These are phyloP conservation scores for Microchrysa polita DNA, from an alignment of 2,888 invertebrate species.

Conservation along the genomic window DNA sequence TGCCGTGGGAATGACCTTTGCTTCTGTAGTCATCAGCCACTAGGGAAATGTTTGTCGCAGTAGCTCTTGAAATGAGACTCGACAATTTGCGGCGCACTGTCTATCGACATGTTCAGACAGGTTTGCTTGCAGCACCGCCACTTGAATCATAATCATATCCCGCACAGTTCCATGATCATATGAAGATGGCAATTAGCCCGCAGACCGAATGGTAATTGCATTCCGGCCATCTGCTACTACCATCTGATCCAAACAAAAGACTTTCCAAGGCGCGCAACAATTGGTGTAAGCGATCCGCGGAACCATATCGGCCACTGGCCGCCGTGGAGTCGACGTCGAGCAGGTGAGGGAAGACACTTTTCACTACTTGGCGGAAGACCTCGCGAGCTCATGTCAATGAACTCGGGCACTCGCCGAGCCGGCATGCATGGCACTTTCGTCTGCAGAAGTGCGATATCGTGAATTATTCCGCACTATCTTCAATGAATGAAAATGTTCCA, in stretches of 20 bases:
- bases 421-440: no score
- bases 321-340: no score
- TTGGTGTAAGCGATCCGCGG: conserved; percentile 18
- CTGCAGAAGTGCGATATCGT: no score
- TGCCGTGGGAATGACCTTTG: conserved; percentile 37
- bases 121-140: conserved; percentile 11
- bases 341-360: no score
- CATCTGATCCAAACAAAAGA: neutral
- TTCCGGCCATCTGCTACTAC: neutral
- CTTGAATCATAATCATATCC: neutral
- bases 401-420: neutral
- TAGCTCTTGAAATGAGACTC: neutral
- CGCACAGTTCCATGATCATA: neutral
- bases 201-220: conserved; percentile 25
- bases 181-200: conserved; percentile 17
- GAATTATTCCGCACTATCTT: no score
- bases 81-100: neutral
- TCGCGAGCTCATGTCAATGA: neutral
- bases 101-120: conserved; percentile 22
- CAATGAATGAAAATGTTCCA: no score
- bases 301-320: no score
- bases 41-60: neutral
- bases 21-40: conserved; percentile 27
- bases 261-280: neutral
- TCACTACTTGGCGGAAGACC: no score